Percentiles rank a stretch among this genome's conserved stretches.
These are phyloP conservation scores for Parauchenoglanis ngamensis DNA, from an alignment of 2,797 vertebrate genomes.

Conservation along the genomic window DNA sequence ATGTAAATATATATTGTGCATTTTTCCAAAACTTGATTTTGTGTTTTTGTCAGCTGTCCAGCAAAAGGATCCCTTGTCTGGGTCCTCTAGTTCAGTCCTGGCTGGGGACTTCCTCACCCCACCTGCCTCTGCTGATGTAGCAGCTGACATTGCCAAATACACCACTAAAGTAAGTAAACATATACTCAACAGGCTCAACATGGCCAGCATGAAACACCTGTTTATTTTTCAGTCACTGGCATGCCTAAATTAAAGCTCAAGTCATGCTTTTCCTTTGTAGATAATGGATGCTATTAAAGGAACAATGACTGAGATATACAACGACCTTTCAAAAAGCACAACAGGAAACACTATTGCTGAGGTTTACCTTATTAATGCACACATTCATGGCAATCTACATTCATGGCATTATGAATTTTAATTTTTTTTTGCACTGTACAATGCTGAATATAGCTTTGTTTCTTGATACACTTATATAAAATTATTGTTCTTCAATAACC, in stretches of 20 bases:
- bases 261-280: conserved; percentile 66
- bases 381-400: not conserved
- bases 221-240: not conserved
- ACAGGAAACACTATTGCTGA: conserved; percentile 96
- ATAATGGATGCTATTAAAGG: conserved; percentile 99
- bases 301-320: conserved; percentile 97
- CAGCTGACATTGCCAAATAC: conserved; percentile 96
- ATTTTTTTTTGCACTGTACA: not conserved
- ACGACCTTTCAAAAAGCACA: conserved; percentile 91
- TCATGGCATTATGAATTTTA: not conserved
- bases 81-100: conserved; percentile 63
- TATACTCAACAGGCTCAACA: not conserved
- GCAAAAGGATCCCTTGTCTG: conserved; percentile 89
- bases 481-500: not conserved
- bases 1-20: not conserved
- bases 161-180: conserved; percentile 90
- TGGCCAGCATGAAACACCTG: not conserved
- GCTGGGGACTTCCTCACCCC: conserved; percentile 87
- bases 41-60: conserved; percentile 75
- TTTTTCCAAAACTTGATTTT: conserved; percentile 21
- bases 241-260: not conserved
- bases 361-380: conserved; percentile 66
- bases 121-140: conserved; percentile 92
- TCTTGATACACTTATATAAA: not conserved
- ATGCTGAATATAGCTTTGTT: not conserved